A percentile compares a stretch with the other conserved stretches of the same genome.
Conservation (phyloP, 2,888 invertebrate genomes). For the Paralinhomoeus sp. region DNA sequence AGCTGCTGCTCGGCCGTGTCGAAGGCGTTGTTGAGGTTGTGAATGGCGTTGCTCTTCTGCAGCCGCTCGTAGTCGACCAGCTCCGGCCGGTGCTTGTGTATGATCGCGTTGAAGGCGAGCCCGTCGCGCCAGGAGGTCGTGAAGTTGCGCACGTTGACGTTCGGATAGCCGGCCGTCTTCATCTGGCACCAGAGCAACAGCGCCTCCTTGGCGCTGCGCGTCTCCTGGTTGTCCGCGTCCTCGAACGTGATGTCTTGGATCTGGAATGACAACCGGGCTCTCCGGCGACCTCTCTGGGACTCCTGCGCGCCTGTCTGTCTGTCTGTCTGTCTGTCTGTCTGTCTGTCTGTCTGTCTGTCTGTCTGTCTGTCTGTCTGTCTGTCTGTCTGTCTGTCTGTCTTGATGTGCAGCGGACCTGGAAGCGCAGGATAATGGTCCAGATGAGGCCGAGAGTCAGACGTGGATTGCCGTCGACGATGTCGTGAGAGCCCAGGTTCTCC, state of each 20-base stretch:
- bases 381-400: not conserved
- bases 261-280: slow-evolving; percentile 32
- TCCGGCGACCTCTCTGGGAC: slow-evolving; percentile 5
- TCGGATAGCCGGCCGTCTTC: slow-evolving; percentile 67
- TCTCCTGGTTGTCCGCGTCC: slow-evolving; percentile 66
- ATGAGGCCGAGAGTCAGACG: slow-evolving; percentile 89
- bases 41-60: slow-evolving; percentile 57
- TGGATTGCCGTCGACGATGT: slow-evolving; percentile 96
- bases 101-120: slow-evolving; percentile 89
- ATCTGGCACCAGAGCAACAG: slow-evolving; percentile 92
- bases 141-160: slow-evolving; percentile 33
- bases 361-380: not conserved
- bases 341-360: not conserved
- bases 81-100: slow-evolving; percentile 82
- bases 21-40: slow-evolving; percentile 91
- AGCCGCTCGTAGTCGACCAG: slow-evolving; percentile 47
- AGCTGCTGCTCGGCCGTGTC: slow-evolving; percentile 73
- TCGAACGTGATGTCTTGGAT: slow-evolving; percentile 81
- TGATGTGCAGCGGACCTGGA: too few relatives aligned
- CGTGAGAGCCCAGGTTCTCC: slow-evolving; percentile 98
- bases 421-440: slow-evolving; percentile 98
- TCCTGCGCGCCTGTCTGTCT: slow-evolving; percentile 10
- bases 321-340: not conserved
- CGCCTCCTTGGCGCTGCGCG: slow-evolving; percentile 94
- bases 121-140: slow-evolving; percentile 77